Conservation (phyloP, 1,140 invertebrate species). For the silkworm (Bombyx mori) region ASM3026992v2 NC_085119.1:13836501-13837000, state of each 20-base stretch:
- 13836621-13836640: not conserved
- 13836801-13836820: not conserved
- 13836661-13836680: not conserved
- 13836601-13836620: not conserved
- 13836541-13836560: slow-evolving; percentile 7
- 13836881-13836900: not conserved
- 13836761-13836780: slow-evolving; percentile 2
- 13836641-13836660: not conserved
- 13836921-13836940: not conserved
- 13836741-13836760: not conserved
- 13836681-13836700: not conserved
- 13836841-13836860: slow-evolving; percentile 3
- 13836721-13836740: not conserved
- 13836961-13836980: not conserved
- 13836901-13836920: not conserved
- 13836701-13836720: not conserved
- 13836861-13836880: not conserved
- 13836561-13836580: slow-evolving; percentile 6
- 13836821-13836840: not conserved
- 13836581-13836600: not conserved
- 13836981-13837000: slow-evolving; percentile 1
- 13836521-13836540: slow-evolving; percentile 10
- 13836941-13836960: not conserved
- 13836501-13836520: slow-evolving; percentile 11
- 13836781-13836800: not conserved